phyloP scores from a whole-genome alignment of 2,888 invertebrate genomes.

The Blastobasis adustella region DNA sequence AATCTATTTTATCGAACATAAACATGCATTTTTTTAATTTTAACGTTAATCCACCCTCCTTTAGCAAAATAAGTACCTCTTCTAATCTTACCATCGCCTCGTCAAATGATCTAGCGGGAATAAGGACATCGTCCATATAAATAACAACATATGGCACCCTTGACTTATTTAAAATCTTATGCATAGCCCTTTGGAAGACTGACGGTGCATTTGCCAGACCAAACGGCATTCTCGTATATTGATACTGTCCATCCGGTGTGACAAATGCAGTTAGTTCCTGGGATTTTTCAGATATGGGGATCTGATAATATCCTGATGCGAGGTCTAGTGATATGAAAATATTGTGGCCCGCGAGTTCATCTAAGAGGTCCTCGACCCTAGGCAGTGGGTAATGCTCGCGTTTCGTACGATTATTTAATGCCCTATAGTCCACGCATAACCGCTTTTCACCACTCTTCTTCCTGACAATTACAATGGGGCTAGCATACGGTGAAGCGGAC shows the following conservation, averaged over 20 bases:
- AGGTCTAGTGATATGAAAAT: neutral
- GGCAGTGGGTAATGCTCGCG: neutral
- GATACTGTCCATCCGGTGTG: conserved; percentile 1
- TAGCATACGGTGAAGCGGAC: neutral
- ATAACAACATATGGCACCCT: conserved; percentile 3
- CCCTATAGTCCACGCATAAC: conserved; percentile 1
- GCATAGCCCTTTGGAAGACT: conserved; percentile 1
- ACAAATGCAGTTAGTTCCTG: neutral
- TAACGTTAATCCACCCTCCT: conserved; percentile 7
- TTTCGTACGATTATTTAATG: neutral
- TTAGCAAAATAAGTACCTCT: neutral
- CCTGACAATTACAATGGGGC: neutral
- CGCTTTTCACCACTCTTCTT: conserved; percentile 1
- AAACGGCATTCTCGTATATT: conserved; percentile 11
- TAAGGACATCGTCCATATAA: conserved; percentile 12
- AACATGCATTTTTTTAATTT: conserved; percentile 4
- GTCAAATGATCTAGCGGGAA: neutral
- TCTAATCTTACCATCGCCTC: conserved; percentile 7
- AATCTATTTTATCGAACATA: neutral
- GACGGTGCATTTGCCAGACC: conserved; percentile 10
- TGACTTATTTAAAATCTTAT: neutral
- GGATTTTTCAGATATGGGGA: neutral
- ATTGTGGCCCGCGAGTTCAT: neutral
- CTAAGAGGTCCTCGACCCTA: neutral
- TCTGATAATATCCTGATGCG: neutral